phyloP scores from a whole-genome alignment of 2,797 vertebrate genomes.

The Petrocephalus schoutedeni region DNA sequence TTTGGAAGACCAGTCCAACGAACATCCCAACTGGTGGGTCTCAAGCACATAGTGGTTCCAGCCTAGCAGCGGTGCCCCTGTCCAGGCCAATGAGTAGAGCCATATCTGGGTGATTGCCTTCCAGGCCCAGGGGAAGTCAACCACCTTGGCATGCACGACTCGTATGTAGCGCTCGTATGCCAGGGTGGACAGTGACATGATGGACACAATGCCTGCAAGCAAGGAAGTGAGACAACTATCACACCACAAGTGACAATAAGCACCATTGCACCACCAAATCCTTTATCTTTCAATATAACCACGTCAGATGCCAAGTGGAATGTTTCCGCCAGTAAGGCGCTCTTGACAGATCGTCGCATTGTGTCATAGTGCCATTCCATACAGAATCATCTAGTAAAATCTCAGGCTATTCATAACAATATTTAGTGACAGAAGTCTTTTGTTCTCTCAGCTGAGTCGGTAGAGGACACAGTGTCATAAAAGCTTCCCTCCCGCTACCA shows the following conservation, averaged over 20 bases:
- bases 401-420: background rate
- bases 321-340: background rate
- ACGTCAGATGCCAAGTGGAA: background rate
- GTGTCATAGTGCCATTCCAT: background rate
- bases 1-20: constrained; percentile 82
- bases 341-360: background rate
- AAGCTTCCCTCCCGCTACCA: background rate
- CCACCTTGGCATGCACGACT: constrained; percentile 81
- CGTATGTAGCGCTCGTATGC: constrained; percentile 87
- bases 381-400: background rate
- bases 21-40: constrained; percentile 79
- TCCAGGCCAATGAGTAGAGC: constrained; percentile 88
- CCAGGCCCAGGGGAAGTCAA: constrained; percentile 87
- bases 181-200: constrained; percentile 80
- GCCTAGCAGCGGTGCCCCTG: constrained; percentile 81
- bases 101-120: constrained; percentile 82
- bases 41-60: constrained; percentile 91
- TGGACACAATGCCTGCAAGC: constrained; percentile 79
- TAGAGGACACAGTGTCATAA: background rate
- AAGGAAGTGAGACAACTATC: background rate
- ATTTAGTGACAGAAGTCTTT: background rate
- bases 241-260: background rate
- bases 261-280: background rate
- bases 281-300: background rate
- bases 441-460: background rate